These are phyloP conservation scores for Empidonax alnorum DNA, from an alignment of 2,113 vertebrate species.

Conservation along the genomic window DNA sequence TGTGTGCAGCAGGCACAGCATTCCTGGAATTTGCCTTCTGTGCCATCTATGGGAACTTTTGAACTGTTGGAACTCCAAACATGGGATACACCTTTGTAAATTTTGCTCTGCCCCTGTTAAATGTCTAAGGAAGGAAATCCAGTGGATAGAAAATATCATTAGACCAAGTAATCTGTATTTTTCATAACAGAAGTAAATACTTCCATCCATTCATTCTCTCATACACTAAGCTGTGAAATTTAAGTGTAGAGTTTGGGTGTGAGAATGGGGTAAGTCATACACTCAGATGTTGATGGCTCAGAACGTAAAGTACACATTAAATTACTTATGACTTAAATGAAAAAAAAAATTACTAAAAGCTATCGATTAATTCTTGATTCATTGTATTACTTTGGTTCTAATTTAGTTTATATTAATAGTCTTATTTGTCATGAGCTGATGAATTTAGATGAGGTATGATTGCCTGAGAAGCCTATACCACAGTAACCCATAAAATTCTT, in stretches of 20 bases:
- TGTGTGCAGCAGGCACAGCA: background rate
- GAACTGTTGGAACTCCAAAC: background rate
- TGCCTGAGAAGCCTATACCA: background rate
- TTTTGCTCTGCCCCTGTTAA: background rate
- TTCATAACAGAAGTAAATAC: background rate
- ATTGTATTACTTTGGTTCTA: background rate
- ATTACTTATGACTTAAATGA: background rate
- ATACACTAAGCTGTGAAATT: background rate
- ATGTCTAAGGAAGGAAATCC: background rate
- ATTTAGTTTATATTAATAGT: background rate
- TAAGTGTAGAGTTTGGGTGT: accelerated
- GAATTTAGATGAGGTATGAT: background rate
- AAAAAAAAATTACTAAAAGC: background rate
- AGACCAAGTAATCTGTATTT: background rate
- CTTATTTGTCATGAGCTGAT: background rate
- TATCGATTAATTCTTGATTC: background rate
- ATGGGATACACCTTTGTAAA: background rate
- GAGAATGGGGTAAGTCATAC: accelerated
- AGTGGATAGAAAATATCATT: background rate
- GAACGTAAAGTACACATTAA: background rate
- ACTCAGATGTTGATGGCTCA: background rate
- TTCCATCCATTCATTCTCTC: background rate
- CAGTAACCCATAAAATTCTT: background rate
- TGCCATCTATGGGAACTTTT: background rate
- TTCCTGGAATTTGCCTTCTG: background rate